Conservation (phyloP, 2,113 vertebrate species). For the Mugil cephalus region DNA sequence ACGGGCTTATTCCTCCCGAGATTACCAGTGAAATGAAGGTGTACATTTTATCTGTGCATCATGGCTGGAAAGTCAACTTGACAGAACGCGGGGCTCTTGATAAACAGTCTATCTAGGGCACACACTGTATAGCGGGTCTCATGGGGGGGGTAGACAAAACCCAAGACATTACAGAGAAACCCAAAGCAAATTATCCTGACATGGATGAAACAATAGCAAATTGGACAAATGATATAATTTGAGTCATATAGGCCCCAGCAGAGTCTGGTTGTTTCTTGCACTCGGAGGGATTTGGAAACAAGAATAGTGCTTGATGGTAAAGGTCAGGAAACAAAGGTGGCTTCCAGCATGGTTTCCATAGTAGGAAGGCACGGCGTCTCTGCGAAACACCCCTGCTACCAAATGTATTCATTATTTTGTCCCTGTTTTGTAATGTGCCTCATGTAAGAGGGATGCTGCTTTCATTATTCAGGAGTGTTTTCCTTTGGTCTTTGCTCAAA, state of each 20-base stretch:
- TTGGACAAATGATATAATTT: conserved; percentile 90
- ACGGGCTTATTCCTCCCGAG: conserved; percentile 72
- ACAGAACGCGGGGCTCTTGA: conserved; percentile 82
- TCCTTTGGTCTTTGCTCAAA: conserved; percentile 66
- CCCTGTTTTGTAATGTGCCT: conserved; percentile 75
- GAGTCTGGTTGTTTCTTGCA: conserved; percentile 77
- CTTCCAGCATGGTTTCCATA: conserved; percentile 68
- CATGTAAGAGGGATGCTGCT: conserved; percentile 53
- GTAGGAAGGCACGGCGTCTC: conserved; percentile 59
- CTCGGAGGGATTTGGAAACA: conserved; percentile 84
- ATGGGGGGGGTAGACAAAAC: conserved; percentile 78
- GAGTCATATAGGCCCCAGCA: conserved; percentile 84
- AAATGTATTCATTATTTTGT: conserved; percentile 81
- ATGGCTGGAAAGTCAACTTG: conserved; percentile 83
- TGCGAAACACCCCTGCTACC: conserved; percentile 61
- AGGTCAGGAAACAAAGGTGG: conserved; percentile 84
- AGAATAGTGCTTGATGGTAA: conserved; percentile 85
- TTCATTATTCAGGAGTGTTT: conserved; percentile 71
- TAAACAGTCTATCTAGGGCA: conserved; percentile 88
- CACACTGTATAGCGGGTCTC: conserved; percentile 76
- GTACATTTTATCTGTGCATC: conserved; percentile 83
- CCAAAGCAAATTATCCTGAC: conserved; percentile 89
- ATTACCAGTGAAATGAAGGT: conserved; percentile 79
- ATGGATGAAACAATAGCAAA: conserved; percentile 89
- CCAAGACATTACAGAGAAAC: conserved; percentile 84